Evolutionary conservation across 2,113 vertebrate species (phyloP).

Genomic region (Ancistrus triradiatus): DNA sequence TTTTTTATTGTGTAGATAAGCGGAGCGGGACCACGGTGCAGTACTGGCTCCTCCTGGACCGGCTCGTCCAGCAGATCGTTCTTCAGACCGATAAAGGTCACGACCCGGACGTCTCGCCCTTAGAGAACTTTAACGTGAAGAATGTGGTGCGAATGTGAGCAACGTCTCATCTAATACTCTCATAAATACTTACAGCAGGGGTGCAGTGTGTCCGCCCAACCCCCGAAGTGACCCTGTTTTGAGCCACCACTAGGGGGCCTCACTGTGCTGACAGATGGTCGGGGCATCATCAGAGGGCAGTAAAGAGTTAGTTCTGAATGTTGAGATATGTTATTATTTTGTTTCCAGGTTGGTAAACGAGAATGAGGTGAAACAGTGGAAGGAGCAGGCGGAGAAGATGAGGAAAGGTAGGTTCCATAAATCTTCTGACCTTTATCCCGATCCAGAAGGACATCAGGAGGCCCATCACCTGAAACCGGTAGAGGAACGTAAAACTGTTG

Average conservation of each 20-base stretch:
- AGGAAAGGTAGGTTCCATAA: constrained; percentile 78
- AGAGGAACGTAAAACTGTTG: background rate
- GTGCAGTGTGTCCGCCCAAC: too few relatives aligned
- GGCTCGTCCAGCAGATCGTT: constrained; percentile 96
- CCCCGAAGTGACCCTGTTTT: too few relatives aligned
- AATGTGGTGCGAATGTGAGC: constrained; percentile 97
- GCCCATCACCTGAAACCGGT: too few relatives aligned
- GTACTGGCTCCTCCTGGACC: constrained; percentile 95
- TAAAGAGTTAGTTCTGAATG: too few relatives aligned
- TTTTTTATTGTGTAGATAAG: constrained; percentile 85
- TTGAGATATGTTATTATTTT: background rate
- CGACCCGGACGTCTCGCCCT: constrained; percentile 87
- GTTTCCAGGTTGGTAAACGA: constrained; percentile 90
- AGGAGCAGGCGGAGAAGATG: constrained; percentile 98
- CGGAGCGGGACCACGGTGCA: constrained; percentile 95
- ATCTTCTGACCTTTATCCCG: background rate
- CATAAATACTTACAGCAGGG: background rate
- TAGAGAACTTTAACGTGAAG: constrained; percentile 99
- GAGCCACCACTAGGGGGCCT: too few relatives aligned
- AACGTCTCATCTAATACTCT: background rate
- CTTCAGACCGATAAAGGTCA: constrained; percentile 96
- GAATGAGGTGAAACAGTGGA: constrained; percentile 98
- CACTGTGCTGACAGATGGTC: too few relatives aligned
- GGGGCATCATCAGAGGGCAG: too few relatives aligned
- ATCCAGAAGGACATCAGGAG: too few relatives aligned